Conservation (phyloP, 2,888 invertebrate genomes). For the Diogma glabrata region DNA sequence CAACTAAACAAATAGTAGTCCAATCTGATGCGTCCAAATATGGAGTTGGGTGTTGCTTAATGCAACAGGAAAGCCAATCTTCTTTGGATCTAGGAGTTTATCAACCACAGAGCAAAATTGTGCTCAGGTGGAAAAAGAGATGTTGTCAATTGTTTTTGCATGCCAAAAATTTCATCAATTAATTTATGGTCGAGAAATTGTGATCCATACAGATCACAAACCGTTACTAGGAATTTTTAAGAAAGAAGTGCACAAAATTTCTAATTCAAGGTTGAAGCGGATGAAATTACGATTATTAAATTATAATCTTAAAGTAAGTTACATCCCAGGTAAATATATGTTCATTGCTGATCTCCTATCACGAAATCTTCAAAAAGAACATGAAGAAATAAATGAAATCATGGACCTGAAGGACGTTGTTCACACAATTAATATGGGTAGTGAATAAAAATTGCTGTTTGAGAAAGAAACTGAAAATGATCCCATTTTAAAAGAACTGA, state of each 20-base stretch:
- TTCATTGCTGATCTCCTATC: not conserved
- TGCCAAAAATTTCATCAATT: conserved; percentile 13
- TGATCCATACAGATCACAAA: conserved; percentile 3
- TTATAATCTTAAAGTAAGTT: not conserved
- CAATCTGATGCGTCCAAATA: conserved; percentile 18
- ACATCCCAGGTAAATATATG: not conserved
- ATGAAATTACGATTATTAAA: not conserved
- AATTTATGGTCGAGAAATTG: conserved; percentile 6
- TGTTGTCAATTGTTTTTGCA: conserved; percentile 13
- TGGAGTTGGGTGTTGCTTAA: conserved; percentile 17
- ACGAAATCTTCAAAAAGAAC: not conserved
- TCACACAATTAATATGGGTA: too few species aligned
- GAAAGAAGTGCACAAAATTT: not conserved
- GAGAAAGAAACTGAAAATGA: too few species aligned
- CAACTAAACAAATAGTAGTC: conserved; percentile 12
- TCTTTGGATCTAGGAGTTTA: conserved; percentile 22
- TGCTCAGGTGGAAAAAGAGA: conserved; percentile 20
- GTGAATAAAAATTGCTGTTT: too few species aligned
- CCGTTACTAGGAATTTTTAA: not conserved
- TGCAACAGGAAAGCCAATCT: conserved; percentile 15
- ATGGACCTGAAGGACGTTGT: too few species aligned
- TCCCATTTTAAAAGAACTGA: too few species aligned
- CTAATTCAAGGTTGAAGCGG: not conserved
- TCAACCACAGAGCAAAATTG: conserved; percentile 22
- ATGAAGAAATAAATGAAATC: too few species aligned